phyloP scores from a whole-genome alignment of 2,888 invertebrate species.

The Cryptocheilus praepositus region DNA sequence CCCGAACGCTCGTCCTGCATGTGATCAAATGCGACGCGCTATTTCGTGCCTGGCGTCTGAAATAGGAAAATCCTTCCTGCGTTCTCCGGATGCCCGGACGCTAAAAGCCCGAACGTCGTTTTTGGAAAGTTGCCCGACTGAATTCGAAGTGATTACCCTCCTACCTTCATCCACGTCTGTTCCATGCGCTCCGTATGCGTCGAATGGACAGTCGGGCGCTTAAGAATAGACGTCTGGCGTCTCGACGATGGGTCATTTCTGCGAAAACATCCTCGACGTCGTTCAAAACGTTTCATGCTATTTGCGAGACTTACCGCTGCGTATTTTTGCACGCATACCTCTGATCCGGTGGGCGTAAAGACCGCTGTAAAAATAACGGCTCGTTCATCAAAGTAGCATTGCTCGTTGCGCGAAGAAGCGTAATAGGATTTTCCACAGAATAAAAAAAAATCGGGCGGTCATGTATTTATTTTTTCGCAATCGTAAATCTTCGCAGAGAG shows the following conservation, averaged over 20 bases:
- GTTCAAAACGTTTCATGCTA: neutral
- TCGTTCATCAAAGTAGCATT: too few relatives aligned
- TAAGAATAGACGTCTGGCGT: slow-evolving; percentile 8
- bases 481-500: too few relatives aligned
- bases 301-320: neutral
- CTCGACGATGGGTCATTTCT: slow-evolving; percentile 2
- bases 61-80: neutral
- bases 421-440: too few relatives aligned
- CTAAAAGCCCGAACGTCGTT: slow-evolving; percentile 31
- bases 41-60: neutral
- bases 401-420: too few relatives aligned
- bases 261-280: slow-evolving; percentile 1
- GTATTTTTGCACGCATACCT: too few relatives aligned
- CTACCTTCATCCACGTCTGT: neutral
- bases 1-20: too few relatives aligned
- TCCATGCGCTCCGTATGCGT: neutral
- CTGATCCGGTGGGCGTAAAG: neutral
- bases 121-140: slow-evolving; percentile 55
- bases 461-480: too few relatives aligned
- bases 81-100: slow-evolving; percentile 18
- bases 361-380: slow-evolving; percentile 4
- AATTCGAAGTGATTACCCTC: slow-evolving; percentile 19
- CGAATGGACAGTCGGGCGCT: neutral
- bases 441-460: too few relatives aligned
- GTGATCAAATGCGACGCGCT: neutral